phyloP scores from a whole-genome alignment of 2,113 vertebrate genomes.

The Urocitellus parryii region DNA sequence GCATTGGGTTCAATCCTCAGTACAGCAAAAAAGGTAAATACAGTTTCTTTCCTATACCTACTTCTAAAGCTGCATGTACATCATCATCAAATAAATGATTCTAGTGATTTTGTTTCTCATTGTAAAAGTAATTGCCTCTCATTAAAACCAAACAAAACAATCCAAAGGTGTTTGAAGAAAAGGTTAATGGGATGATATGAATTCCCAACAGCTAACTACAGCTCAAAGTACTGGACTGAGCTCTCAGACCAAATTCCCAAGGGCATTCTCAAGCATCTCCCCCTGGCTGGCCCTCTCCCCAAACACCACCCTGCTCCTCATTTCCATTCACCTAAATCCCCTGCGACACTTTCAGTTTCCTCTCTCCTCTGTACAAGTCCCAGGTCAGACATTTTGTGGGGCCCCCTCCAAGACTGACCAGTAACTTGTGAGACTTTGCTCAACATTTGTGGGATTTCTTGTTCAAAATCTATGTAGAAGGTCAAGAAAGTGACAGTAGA shows the following conservation, averaged over 20 bases:
- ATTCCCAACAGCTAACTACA: not conserved
- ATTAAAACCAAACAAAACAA: slow-evolving; percentile 25
- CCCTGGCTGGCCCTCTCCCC: not conserved
- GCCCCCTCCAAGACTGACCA: not conserved
- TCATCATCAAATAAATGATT: not conserved
- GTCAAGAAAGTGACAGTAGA: not conserved
- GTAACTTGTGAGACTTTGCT: not conserved
- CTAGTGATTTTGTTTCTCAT: not conserved
- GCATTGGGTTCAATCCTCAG: too few species aligned
- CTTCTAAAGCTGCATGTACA: not conserved
- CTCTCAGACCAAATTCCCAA: not conserved
- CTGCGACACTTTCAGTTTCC: not conserved
- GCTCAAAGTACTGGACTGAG: not conserved
- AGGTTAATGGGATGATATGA: not conserved
- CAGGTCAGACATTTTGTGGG: not conserved
- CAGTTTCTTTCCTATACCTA: not conserved
- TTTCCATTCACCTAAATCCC: not conserved
- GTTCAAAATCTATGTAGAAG: not conserved
- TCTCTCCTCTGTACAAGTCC: not conserved
- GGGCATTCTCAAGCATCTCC: rapidly evolving
- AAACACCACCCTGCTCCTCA: not conserved
- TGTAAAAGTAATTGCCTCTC: not conserved
- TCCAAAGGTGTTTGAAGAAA: not conserved
- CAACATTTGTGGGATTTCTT: not conserved
- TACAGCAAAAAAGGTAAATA: not conserved